phyloP scores from a whole-genome alignment of 2,888 invertebrate species.

The Andrena chrysosceles region DNA sequence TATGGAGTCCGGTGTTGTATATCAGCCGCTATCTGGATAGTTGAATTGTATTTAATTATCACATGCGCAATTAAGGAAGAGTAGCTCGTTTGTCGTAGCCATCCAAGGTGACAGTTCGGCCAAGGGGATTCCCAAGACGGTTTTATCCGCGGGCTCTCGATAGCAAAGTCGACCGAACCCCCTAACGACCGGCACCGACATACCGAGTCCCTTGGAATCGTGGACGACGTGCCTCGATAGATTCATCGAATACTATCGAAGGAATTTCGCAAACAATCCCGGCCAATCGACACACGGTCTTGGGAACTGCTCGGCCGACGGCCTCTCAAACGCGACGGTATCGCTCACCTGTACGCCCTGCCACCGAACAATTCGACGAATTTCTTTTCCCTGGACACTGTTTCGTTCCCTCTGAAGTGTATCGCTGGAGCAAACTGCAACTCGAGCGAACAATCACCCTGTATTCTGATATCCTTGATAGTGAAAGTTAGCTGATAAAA shows the following conservation, averaged over 20 bases:
- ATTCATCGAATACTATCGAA: conserved; percentile 85
- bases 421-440: neutral
- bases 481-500: too few relatives aligned
- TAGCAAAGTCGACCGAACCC: conserved; percentile 74
- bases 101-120: conserved; percentile 64
- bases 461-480: too few relatives aligned
- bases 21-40: neutral
- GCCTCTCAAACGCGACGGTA: conserved; percentile 78
- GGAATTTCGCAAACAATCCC: conserved; percentile 83
- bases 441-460: neutral
- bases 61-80: conserved; percentile 64
- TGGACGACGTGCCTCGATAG: conserved; percentile 84
- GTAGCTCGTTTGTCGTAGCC: conserved; percentile 22
- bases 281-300: conserved; percentile 83
- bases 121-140: conserved; percentile 70
- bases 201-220: conserved; percentile 74
- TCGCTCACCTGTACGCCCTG: conserved; percentile 61
- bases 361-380: conserved; percentile 55
- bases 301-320: conserved; percentile 79
- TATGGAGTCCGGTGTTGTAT: too few relatives aligned
- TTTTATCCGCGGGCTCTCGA: conserved; percentile 74
- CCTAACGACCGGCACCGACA: conserved; percentile 80
- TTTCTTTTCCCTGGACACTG: conserved; percentile 48
- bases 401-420: conserved; percentile 14
- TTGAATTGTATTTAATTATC: conserved; percentile 53